A percentile compares a stretch with the other conserved stretches of the same genome.
phyloP scores from a whole-genome alignment of 1,140 invertebrate species.

The Caenorhabditis latens region DNA sequence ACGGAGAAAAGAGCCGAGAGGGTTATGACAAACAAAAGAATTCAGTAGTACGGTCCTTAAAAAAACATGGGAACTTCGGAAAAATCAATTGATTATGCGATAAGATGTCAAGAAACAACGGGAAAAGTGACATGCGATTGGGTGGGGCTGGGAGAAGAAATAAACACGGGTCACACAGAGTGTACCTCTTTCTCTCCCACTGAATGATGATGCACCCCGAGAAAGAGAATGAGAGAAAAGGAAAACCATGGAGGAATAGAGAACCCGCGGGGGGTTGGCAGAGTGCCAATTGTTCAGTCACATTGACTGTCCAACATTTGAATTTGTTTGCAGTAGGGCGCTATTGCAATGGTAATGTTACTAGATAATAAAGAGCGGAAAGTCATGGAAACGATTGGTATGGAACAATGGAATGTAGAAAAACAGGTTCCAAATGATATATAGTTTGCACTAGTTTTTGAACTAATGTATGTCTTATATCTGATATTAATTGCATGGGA shows the following conservation, averaged over 20 bases:
- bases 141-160: conserved; percentile 26
- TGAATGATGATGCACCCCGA: conserved; percentile 44
- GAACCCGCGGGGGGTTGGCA: conserved; percentile 5
- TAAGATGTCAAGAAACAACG: conserved; percentile 32
- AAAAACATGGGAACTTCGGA: background rate
- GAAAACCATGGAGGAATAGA: background rate
- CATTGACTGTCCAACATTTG: conserved; percentile 23
- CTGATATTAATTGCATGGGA: too few species aligned
- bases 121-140: conserved; percentile 39
- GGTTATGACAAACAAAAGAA: background rate
- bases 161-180: conserved; percentile 44
- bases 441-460: too few species aligned
- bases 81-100: conserved; percentile 28
- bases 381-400: too few species aligned
- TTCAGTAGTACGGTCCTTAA: background rate
- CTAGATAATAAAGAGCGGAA: too few species aligned
- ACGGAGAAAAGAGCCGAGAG: background rate
- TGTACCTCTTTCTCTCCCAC: conserved; percentile 21
- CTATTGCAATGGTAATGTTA: background rate
- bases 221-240: background rate
- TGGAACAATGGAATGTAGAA: too few species aligned
- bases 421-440: too few species aligned
- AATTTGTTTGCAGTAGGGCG: conserved; percentile 25
- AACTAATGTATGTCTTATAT: too few species aligned
- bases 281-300: conserved; percentile 45